Evolutionary conservation across 2,113 vertebrate species (phyloP).

Genomic region (Nansenia antarctica): DNA sequence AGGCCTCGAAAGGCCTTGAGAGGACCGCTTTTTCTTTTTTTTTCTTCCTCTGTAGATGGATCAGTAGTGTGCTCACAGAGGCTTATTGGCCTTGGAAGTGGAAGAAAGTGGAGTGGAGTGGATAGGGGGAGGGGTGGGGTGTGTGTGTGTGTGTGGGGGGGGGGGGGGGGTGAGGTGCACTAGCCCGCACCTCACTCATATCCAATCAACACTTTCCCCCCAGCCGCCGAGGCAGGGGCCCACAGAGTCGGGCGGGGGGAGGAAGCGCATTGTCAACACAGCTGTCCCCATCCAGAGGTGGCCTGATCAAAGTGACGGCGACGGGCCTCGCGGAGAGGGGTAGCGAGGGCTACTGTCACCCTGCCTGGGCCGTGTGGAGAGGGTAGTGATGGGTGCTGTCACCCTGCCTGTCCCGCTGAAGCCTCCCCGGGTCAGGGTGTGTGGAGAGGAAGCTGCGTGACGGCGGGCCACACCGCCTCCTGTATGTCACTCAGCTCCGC

Average conservation of each 20-base stretch:
- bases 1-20: no score
- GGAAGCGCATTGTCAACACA: conserved; percentile 50
- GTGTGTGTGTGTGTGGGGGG: no score
- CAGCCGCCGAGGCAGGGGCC: conserved; percentile 40
- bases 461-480: conserved; percentile 37
- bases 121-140: no score
- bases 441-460: conserved; percentile 22
- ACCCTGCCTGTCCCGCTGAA: conserved; percentile 58
- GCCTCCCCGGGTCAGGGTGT: conserved; percentile 45
- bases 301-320: conserved; percentile 62
- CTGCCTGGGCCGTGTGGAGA: conserved; percentile 52
- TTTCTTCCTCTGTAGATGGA: no score
- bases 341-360: conserved; percentile 64
- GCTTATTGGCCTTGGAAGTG: no score
- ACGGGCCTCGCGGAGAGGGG: conserved; percentile 23
- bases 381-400: conserved; percentile 61
- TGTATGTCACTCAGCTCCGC: conserved; percentile 63
- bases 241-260: conserved; percentile 5
- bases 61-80: no score
- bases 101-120: no score
- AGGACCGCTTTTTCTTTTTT: no score
- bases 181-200: conserved; percentile 39
- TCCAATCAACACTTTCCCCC: conserved; percentile 49
- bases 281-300: conserved; percentile 32
- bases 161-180: neutral